Conservation (phyloP, 92 coral and sea anemone species). For the Meandrina meandrites region DNA sequence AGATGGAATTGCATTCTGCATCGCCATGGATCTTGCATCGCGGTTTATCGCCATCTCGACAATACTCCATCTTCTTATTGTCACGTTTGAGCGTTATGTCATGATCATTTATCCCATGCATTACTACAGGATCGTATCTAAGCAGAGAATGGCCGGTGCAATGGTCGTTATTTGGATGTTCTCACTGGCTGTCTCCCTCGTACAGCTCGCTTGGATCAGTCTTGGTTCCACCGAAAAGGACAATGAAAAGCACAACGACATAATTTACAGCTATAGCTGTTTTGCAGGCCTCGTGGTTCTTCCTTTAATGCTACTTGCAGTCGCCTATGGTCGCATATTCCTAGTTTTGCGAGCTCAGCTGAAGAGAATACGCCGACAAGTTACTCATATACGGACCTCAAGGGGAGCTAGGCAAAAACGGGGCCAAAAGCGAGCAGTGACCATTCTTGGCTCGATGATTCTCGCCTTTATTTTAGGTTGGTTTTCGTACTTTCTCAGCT, state of each 20-base stretch:
- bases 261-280: conserved; percentile 56
- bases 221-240: conserved; percentile 15
- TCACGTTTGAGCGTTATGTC: conserved; percentile 67
- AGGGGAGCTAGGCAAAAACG: conserved; percentile 41
- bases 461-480: conserved; percentile 64
- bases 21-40: conserved; percentile 70
- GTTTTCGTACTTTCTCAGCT: conserved; percentile 68
- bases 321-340: conserved; percentile 63
- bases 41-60: conserved; percentile 76
- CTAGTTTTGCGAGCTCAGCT: conserved; percentile 54
- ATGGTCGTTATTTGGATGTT: conserved; percentile 56
- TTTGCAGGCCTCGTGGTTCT: conserved; percentile 60
- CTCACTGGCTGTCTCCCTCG: conserved; percentile 45
- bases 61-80: conserved; percentile 63
- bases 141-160: conserved; percentile 25
- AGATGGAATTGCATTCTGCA: conserved; percentile 24
- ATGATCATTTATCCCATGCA: conserved; percentile 80
- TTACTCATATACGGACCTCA: conserved; percentile 42
- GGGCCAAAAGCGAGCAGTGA: conserved; percentile 59
- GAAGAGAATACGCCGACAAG: conserved; percentile 56
- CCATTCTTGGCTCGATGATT: conserved; percentile 66
- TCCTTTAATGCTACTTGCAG: conserved; percentile 47
- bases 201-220: conserved; percentile 69
- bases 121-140: conserved; percentile 53
- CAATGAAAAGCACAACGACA: conserved; percentile 40